A percentile compares a stretch with the other conserved stretches of the same genome.
These are phyloP conservation scores for Spinus pinus DNA, from an alignment of 2,797 vertebrate species.

Conservation along the genomic window DNA sequence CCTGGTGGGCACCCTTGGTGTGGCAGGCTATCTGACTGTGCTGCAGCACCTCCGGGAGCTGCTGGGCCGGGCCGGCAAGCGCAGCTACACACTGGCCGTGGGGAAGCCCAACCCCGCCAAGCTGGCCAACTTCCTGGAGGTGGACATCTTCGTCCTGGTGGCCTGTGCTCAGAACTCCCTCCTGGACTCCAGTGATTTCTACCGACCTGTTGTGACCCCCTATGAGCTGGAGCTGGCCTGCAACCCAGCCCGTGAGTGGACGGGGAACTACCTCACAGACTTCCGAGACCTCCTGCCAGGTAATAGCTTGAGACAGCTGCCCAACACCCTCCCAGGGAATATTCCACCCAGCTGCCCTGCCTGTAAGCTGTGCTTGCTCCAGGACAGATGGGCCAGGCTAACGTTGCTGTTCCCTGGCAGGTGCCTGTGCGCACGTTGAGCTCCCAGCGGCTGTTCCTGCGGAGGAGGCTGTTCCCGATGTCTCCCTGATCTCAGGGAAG, in stretches of 20 bases:
- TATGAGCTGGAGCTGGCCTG: conserved; percentile 96
- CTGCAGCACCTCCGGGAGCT: conserved; percentile 85
- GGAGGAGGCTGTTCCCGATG: conserved; percentile 78
- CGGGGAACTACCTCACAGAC: conserved; percentile 86
- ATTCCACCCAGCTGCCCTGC: neutral
- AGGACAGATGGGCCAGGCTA: neutral
- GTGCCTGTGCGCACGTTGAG: neutral
- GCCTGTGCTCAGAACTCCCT: conserved; percentile 92
- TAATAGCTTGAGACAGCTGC: conserved; percentile 59
- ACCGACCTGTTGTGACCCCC: conserved; percentile 86
- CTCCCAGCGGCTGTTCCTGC: conserved; percentile 16
- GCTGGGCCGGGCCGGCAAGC: conserved; percentile 85
- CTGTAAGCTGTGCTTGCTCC: neutral
- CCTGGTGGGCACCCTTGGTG: conserved; percentile 89
- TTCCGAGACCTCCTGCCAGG: conserved; percentile 91
- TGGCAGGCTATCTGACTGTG: conserved; percentile 82
- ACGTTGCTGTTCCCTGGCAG: neutral
- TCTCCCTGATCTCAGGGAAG: conserved; percentile 91
- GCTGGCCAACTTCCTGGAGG: conserved; percentile 93
- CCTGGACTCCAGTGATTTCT: conserved; percentile 85
- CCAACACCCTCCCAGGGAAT: accelerated
- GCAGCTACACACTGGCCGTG: conserved; percentile 90
- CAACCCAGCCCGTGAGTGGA: conserved; percentile 89
- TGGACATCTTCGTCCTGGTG: conserved; percentile 92
- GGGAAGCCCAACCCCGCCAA: conserved; percentile 94